Base-by-base conservation (phyloP, 2,797 vertebrate genomes). In the Spea hammondii region DNA sequence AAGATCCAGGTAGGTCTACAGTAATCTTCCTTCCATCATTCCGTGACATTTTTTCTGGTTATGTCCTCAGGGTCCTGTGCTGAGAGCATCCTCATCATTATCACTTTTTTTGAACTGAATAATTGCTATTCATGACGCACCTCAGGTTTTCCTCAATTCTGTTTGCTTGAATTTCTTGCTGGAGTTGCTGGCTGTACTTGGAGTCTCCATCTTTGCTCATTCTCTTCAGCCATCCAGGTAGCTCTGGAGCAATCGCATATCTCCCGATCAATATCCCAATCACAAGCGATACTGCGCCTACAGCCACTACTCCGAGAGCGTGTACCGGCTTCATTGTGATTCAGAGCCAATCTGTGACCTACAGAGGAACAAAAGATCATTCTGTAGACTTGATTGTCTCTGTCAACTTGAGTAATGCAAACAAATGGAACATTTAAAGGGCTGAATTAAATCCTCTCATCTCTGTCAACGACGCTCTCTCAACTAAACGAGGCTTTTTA, bases 231-330 rank as follows among this genome's bases (percentile, higher is more conserved):
- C 72, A 74, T 65, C n/a, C 45, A 32, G 73, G 72, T 54, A 69
- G 55, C 1, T 14, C 44, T 48, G 65, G 78, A 11, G 46, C 51
- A 32, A 79, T 79, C 32, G 55, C 72, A 79, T 74, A 79, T 48
- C 32, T 59, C 45, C 78, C 78, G 57, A 79, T 75, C 12, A 79
- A 70, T 32, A 79, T 79, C n/a, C 78, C 78, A 44, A 55, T 75
- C 51, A 70, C 72, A 0, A 79, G 50, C 0, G 14, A 74, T 6
- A 9, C 55, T 10, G 49, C 57, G 5, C 46, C 49, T 13, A 65
- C 11, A 7, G 50, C 7, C 10, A 45, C 8, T 8, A 70, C 8
- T 65, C 72, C 72, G 13, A 74, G 49, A 13, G 54, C 51, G 13
- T 70, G 69, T 49, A 50, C 60, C 14, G 57, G 44, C 8, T 74